Base-by-base conservation (phyloP, 2,113 vertebrate genomes). In the Xyrauchen texanus region DNA sequence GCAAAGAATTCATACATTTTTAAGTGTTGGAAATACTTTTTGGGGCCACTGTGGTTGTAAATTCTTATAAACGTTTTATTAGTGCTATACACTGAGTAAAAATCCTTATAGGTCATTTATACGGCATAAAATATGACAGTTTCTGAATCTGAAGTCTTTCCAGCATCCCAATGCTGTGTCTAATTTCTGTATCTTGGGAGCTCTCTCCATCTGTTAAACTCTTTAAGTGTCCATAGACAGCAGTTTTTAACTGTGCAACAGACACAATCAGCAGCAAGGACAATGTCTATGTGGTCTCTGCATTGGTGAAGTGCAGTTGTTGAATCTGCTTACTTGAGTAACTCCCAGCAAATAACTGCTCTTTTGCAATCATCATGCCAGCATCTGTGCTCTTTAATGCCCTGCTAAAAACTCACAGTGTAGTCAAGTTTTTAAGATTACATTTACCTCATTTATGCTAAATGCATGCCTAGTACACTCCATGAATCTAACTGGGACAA, bases 181-280 rank as follows among this genome's bases (percentile, higher is more conserved):
- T 79, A 71, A 76, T 77, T 83, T 72, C 49, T 42, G 53, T 62
- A 72, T 65, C 61, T 71, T 15, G 45, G 72, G 68, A 83, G 65
- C 65, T 6, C 58, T 72, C 67, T 83, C 78, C 82, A 77, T 77
- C 78, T 79, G 71, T 68, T 71, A 61, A 83, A 76, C 58, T 66
- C 64, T 75, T 79, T 64, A 68, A 82, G 45, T 83, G 58, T 75
- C 71, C 53, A 16, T 64, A 68, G 71, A 83, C 67, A 69, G 68
- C 78, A 47, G 57, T 79, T 73, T 75, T 80, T 76, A 21, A 62
- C 76, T 80, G 62, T 62, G 65, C 75, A 70, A 77, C 9, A 9
- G 72, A 76, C 78, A 77, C 77, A 80, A 67, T 68, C 68, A 57
- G 45, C 68, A 49, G 45, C 72, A 83, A 83, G 81, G 81, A 57